Base-by-base conservation (phyloP, 2,113 vertebrate genomes). In the Carassius auratus region DNA sequence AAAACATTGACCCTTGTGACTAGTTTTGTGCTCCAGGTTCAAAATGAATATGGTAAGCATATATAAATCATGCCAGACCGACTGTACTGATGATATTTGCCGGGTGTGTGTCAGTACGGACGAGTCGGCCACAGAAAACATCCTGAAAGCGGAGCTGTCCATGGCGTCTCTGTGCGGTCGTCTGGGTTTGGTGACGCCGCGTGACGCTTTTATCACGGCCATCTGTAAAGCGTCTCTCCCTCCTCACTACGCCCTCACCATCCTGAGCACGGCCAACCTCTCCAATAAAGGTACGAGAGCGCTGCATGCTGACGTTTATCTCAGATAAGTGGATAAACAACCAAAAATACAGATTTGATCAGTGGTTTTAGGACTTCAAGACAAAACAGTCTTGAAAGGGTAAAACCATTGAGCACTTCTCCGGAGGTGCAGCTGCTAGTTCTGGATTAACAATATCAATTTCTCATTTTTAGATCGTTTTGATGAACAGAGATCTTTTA, bases 191-290 rank as follows among this genome's bases (percentile, higher is more conserved):
- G 96, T 99, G 86, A 99, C 98, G 3, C 98, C 98, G 23, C 97
- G 98, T 48, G 98, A 99, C 84, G 98, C 98, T 85, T 99, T 99
- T 93, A 99, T 99, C 90, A 99, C 98, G 1, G 98, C 98, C 76
- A 96, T 99, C 93, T 99, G 98, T 94, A 99, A 99, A 93, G 97
- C 98, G 33, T 99, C 98, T 12, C 94, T 99, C 86, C 98, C 98
- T 71, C 98, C 98, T 2, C 98, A 99, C 90, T 99, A 99, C 10
- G 95, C 98, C 64, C 96, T 99, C 64, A 99, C 98, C 33, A 95
- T 97, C 10, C 90, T 99, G 87, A 97, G 95, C 88, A 89, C 95
- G 30, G 90, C 95, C 88, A 93, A 90, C 80, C 93, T 98, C 84
- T 95, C 95, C 86, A 96, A 94, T 92, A 99, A 99, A 95, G 94